These are phyloP conservation scores for Murina feae DNA, from an alignment of 2,113 vertebrate genomes.

Conservation along the genomic window DNA sequence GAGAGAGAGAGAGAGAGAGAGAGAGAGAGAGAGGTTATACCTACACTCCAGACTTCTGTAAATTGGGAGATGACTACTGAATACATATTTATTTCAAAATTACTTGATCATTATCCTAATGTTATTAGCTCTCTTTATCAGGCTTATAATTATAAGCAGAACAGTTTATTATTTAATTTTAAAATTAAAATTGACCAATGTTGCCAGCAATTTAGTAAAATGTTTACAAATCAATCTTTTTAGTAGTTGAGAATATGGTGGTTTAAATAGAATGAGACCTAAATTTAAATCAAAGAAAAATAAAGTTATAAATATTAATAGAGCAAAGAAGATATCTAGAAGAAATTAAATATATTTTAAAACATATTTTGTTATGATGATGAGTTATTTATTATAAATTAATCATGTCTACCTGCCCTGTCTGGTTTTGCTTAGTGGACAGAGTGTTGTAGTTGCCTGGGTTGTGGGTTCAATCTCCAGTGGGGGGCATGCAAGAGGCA, in stretches of 20 bases:
- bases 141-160: background rate
- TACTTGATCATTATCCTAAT: background rate
- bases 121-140: background rate
- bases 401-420: background rate
- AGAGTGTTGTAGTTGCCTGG: no score
- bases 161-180: slow-evolving; percentile 43
- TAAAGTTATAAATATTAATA: background rate
- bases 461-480: no score
- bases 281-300: background rate
- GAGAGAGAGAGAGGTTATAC: background rate
- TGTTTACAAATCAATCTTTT: background rate
- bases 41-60: background rate
- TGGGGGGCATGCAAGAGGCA: no score
- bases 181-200: slow-evolving; percentile 31
- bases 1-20: no score
- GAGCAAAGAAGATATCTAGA: background rate
- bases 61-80: background rate
- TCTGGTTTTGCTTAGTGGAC: no score
- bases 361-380: background rate
- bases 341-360: background rate
- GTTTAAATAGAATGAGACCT: background rate
- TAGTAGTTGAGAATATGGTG: slow-evolving; percentile 1
- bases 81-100: slow-evolving; percentile 6
- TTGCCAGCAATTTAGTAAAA: background rate
- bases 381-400: background rate